These are phyloP conservation scores for Atractosteus spatula DNA, from an alignment of 2,113 vertebrate species.

Conservation along the genomic window DNA sequence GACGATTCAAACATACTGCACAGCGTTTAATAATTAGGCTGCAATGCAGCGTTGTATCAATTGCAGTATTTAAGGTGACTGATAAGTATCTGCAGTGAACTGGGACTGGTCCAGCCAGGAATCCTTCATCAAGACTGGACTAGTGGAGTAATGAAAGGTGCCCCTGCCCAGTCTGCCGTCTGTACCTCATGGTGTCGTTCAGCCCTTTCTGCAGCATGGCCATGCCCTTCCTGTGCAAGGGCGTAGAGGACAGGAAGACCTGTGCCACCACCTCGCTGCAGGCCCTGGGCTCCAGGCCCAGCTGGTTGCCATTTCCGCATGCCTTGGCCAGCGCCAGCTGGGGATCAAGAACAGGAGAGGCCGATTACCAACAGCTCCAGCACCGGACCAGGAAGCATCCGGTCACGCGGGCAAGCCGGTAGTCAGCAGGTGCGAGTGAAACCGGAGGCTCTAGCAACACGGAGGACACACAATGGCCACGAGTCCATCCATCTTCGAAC, in stretches of 20 bases:
- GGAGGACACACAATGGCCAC: background rate
- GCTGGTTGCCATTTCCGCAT: conserved; percentile 75
- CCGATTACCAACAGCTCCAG: background rate
- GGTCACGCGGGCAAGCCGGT: too few species aligned
- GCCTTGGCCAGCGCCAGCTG: conserved; percentile 85
- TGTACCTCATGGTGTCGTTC: conserved; percentile 93
- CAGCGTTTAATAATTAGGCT: too few species aligned
- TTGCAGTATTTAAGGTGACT: too few species aligned
- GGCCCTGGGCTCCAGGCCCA: conserved; percentile 73
- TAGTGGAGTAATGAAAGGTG: background rate
- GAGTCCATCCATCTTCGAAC: too few species aligned
- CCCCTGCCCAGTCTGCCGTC: background rate
- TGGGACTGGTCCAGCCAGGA: too few species aligned
- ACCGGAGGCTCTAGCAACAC: background rate
- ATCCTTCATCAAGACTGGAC: too few species aligned
- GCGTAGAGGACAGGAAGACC: conserved; percentile 73
- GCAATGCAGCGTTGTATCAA: too few species aligned
- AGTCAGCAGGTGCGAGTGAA: too few species aligned
- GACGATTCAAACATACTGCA: too few species aligned
- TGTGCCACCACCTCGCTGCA: conserved; percentile 75
- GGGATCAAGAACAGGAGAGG: background rate
- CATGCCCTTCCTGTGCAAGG: conserved; percentile 59
- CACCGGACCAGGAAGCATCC: too few species aligned
- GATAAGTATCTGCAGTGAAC: too few species aligned
- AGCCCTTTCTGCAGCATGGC: conserved; percentile 79